Evolutionary conservation across 2,797 vertebrate species (phyloP), one percentile per base, ranked within the genome.

Genomic region (Pyrocephalus nanus): DNA sequence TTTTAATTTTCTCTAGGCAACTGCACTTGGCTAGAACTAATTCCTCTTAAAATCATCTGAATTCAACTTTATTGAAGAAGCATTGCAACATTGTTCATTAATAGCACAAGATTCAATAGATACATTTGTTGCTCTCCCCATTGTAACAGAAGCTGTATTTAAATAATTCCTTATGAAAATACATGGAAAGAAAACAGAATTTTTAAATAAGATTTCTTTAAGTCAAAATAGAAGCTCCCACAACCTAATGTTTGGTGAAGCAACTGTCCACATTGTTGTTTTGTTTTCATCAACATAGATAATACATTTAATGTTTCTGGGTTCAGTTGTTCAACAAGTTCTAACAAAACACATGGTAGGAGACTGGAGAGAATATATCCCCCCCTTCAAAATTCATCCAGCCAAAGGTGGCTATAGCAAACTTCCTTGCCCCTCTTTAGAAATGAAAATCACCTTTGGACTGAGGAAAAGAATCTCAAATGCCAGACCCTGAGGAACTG

Each of bases 401-500:
- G 43, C 47, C 38, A 77, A 87, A 94, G 19, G 8, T 65, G 17
- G 15, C 32, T 84, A n/a, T 67, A 86, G 36, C 26, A 93, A 93
- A 67, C 26, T 77, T 92, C 18, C 38, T 86, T 91, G 51, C 12
- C 18, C 7, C 18, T 88, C 60, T 79, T 91, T 58, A 71, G 79
- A 87, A 69, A 76, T 22, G 88, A 8, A 86, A 86, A 76, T 88
- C 10, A 45, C 51, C 67, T 94, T 86, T 87, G 42, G 51, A 38
- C 27, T 25, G 60, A 86, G 57, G 72, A 67, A 95, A 88, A 73
- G 15, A 92, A 86, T 64, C 42, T 92, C 42, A 93, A 93, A 93
- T 57, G 88, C 50, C 26, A 91, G 51, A 84, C 66, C 90, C 73
- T 38, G 29, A 95, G 88, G 78, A 96, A 88, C 29, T 82, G 88